These are phyloP conservation scores for Drosophila crucigera DNA, from an alignment of 2,888 invertebrate species.

Conservation along the genomic window DNA sequence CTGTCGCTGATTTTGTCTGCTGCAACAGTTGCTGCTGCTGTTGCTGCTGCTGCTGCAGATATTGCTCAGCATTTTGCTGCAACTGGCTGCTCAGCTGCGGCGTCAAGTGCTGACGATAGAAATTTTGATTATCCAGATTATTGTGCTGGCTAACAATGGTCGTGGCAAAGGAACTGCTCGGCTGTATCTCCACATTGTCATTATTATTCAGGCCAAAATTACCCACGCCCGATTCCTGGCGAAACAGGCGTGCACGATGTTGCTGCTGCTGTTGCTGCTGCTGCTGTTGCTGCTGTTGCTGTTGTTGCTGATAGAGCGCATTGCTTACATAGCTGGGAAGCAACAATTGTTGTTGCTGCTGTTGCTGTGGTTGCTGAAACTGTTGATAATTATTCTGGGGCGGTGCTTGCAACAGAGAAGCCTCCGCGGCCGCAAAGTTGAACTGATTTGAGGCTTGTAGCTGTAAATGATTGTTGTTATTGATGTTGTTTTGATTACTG, in stretches of 20 bases:
- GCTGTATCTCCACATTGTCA: slow-evolving; percentile 79
- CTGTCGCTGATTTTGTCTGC: slow-evolving; percentile 41
- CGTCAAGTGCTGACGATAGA: slow-evolving; percentile 82
- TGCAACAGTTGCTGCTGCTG: slow-evolving; percentile 48
- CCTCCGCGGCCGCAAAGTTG: slow-evolving; percentile 78
- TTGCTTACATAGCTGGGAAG: slow-evolving; percentile 74
- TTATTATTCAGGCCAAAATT: slow-evolving; percentile 88
- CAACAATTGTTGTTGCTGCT: slow-evolving; percentile 65
- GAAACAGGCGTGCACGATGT: slow-evolving; percentile 85
- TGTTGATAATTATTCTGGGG: slow-evolving; percentile 78
- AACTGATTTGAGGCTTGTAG: slow-evolving; percentile 83
- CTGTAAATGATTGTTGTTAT: slow-evolving; percentile 70
- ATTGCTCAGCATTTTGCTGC: slow-evolving; percentile 85
- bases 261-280: slow-evolving; percentile 72
- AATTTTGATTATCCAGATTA: slow-evolving; percentile 82
- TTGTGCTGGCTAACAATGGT: slow-evolving; percentile 69
- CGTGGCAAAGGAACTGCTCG: slow-evolving; percentile 72
- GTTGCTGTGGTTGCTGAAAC: slow-evolving; percentile 80
- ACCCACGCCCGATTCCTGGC: slow-evolving; percentile 87
- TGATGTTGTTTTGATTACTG: slow-evolving; percentile 35
- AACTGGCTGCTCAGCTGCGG: slow-evolving; percentile 81
- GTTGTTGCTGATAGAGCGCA: slow-evolving; percentile 72
- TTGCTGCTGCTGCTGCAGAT: slow-evolving; percentile 64
- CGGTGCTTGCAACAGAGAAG: slow-evolving; percentile 73
- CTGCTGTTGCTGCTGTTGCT: slow-evolving; percentile 75